These are phyloP conservation scores for Theretra japonica DNA, from an alignment of 2,888 invertebrate genomes.

Conservation along the genomic window DNA sequence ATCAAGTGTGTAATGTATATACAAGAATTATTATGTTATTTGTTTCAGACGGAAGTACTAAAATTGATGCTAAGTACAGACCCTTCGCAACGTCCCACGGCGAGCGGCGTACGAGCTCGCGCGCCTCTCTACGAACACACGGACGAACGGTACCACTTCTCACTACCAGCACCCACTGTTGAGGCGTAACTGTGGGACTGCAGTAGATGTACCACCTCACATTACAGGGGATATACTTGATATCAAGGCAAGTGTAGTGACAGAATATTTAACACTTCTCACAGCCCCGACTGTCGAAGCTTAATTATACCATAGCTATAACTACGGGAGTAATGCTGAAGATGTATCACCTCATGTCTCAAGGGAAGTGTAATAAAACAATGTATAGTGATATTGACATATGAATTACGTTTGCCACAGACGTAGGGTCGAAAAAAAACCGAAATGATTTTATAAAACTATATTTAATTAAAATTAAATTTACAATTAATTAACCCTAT, in stretches of 20 bases:
- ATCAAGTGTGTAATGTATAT: no score
- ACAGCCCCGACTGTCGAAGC: no score
- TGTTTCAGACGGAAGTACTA: constrained; percentile 87
- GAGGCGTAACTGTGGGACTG: constrained; percentile 3
- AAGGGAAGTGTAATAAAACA: no score
- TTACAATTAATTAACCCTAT: no score
- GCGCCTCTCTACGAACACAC: constrained; percentile 83
- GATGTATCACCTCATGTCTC: no score
- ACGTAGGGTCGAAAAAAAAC: no score
- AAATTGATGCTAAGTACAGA: constrained; percentile 90
- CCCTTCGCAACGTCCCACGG: constrained; percentile 90
- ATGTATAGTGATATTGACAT: neutral
- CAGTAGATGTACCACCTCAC: neutral
- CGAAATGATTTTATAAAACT: no score
- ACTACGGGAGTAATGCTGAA: no score
- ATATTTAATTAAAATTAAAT: no score
- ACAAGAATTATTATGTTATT: neutral
- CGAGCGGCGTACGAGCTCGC: constrained; percentile 87
- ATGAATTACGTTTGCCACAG: no score
- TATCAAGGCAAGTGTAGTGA: neutral
- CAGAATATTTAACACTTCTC: no score
- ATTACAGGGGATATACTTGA: neutral
- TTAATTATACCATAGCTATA: no score
- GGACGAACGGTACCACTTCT: constrained; percentile 81
- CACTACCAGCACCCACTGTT: constrained; percentile 49